A percentile compares a stretch with the other conserved stretches of the same genome.
These are phyloP conservation scores for Aphodius sticticus DNA, from an alignment of 2,888 invertebrate genomes.

Conservation along the genomic window DNA sequence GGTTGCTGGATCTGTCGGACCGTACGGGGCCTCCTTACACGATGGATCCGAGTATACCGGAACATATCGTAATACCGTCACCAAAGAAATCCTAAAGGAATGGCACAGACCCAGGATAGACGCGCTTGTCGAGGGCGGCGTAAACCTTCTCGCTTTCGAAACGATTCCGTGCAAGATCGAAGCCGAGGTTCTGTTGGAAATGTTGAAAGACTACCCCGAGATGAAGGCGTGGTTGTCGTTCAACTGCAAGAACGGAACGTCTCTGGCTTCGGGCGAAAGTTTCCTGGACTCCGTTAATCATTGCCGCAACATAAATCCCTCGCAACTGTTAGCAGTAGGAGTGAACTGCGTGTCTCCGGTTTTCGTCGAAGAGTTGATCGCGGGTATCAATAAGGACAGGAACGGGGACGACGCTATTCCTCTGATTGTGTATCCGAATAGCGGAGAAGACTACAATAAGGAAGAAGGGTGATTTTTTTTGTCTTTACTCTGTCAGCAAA, in stretches of 20 bases:
- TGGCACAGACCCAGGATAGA: slow-evolving; percentile 84
- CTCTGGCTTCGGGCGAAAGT: slow-evolving; percentile 78
- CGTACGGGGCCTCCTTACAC: slow-evolving; percentile 85
- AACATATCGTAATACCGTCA: slow-evolving; percentile 70
- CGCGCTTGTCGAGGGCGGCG: slow-evolving; percentile 77
- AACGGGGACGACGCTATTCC: slow-evolving; percentile 63
- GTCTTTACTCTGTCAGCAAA: no score
- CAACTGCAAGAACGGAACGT: slow-evolving; percentile 75
- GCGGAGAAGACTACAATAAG: slow-evolving; percentile 78
- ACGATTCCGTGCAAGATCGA: slow-evolving; percentile 85
- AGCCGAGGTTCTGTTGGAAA: slow-evolving; percentile 79
- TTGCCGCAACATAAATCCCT: slow-evolving; percentile 64
- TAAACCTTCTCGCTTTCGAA: slow-evolving; percentile 85
- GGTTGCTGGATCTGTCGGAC: slow-evolving; percentile 87
- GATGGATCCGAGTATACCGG: slow-evolving; percentile 92
- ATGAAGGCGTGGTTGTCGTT: slow-evolving; percentile 87
- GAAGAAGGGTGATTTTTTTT: slow-evolving; percentile 63
- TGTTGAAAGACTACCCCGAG: slow-evolving; percentile 77
- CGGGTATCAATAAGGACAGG: slow-evolving; percentile 61
- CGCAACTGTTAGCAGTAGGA: slow-evolving; percentile 82
- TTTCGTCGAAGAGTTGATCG: slow-evolving; percentile 66
- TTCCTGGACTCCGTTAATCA: slow-evolving; percentile 73
- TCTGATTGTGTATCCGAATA: slow-evolving; percentile 88
- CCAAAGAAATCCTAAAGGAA: slow-evolving; percentile 68
- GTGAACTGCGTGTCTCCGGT: slow-evolving; percentile 82